Evolutionary conservation across 1,140 invertebrate species (phyloP), one percentile per base, ranked within the genome.

Genomic region (Hycleus phaleratus): DNA sequence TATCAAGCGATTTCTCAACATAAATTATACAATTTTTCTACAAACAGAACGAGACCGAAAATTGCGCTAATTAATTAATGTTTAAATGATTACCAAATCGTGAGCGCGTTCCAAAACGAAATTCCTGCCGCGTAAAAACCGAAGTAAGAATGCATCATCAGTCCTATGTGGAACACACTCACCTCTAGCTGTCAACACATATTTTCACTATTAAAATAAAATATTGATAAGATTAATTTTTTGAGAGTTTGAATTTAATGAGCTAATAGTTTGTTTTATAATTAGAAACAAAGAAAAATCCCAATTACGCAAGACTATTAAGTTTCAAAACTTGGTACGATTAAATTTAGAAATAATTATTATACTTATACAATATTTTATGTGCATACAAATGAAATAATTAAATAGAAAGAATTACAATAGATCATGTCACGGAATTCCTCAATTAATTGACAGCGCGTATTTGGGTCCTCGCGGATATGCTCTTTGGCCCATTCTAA

Each of bases 101-200:
- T 93, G 88, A 0, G 91, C 86, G 60, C 83, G 78, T 69, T 86
- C 82, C 3, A 91, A 78, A 68, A 89, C 83, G 73, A 91, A 94
- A 70, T 86, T 85, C 60, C 91, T 79, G 0, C 89, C 88, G 60
- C 92, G 79, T 38, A 96, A 76, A 74, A 93, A 95, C 67, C 87
- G 79, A n/a, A 92, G 73, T 24, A 96, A 74, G 73, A 89, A 95
- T 5, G 81, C 81, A 68, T 93, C 89, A 71, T 95, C 92, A 73
- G 82, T 88, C 38, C 87, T 77, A 58, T 86, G 81, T 0, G 87
- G 86, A 32, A 77, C 78, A 61, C 85, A 87, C 64, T 89, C 85
- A 11, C 85, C 86, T 49, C 78, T 80, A 66, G 87, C 87, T 88
- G 74, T 7, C 76, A 76, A 59, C 67, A 58, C 67, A 54, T 54